These are phyloP conservation scores for Anarsia innoxiella DNA, from an alignment of 2,888 invertebrate genomes.

Conservation along the genomic window DNA sequence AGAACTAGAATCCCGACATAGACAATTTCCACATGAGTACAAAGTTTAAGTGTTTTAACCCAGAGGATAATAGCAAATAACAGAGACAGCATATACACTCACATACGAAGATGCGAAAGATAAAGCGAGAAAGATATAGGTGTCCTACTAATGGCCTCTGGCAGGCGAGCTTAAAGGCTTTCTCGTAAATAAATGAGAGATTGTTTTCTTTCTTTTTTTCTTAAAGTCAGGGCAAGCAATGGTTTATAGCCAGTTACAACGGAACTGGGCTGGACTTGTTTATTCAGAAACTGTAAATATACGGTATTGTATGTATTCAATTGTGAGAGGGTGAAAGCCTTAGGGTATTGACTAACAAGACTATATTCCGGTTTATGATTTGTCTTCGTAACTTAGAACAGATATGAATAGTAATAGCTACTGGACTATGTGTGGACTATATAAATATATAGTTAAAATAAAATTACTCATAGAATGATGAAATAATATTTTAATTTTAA, in stretches of 20 bases:
- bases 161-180: slow-evolving; percentile 35
- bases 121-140: slow-evolving; percentile 30
- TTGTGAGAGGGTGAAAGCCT: too few relatives aligned
- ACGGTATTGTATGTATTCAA: too few relatives aligned
- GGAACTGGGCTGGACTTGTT: background rate
- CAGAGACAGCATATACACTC: slow-evolving; percentile 28
- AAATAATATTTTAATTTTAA: too few relatives aligned
- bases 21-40: slow-evolving; percentile 23
- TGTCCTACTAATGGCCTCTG: slow-evolving; percentile 37
- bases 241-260: background rate
- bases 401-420: too few relatives aligned
- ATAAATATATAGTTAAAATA: too few relatives aligned
- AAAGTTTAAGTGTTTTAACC: slow-evolving; percentile 35
- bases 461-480: too few relatives aligned
- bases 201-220: slow-evolving; percentile 30
- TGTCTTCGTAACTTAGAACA: too few relatives aligned
- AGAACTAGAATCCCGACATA: slow-evolving; percentile 6
- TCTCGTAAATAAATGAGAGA: slow-evolving; percentile 46
- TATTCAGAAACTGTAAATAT: too few relatives aligned
- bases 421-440: too few relatives aligned
- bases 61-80: slow-evolving; percentile 30
- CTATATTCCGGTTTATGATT: too few relatives aligned
- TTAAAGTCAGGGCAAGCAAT: background rate
- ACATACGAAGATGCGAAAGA: slow-evolving; percentile 18
- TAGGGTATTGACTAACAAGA: too few relatives aligned